Percentiles rank a stretch among this genome's conserved stretches.
Evolutionary conservation across 2,113 vertebrate genomes (phyloP).

Genomic region (Heteronetta atricapilla): DNA sequence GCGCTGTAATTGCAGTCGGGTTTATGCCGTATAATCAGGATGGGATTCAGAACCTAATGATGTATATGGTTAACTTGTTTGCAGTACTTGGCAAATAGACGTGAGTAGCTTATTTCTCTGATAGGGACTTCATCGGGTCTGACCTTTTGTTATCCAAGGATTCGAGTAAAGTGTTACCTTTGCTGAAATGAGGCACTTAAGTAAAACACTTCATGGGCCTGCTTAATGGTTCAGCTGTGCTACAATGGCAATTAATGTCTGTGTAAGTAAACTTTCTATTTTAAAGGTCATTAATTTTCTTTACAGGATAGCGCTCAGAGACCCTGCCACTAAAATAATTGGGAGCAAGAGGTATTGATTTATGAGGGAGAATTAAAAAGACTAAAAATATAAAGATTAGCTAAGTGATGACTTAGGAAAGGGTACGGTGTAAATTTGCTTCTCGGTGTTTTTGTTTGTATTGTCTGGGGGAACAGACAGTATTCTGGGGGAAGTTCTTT

Average conservation of each 20-base stretch:
- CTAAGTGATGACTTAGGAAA: neutral
- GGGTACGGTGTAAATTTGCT: neutral
- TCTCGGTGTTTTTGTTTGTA: neutral
- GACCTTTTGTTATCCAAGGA: constrained; percentile 70
- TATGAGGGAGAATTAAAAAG: constrained; percentile 22
- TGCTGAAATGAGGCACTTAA: constrained; percentile 3
- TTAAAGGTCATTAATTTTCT: constrained; percentile 74
- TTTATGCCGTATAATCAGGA: constrained; percentile 76
- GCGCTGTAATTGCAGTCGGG: constrained; percentile 52
- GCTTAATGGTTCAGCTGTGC: constrained; percentile 11
- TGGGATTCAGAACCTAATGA: constrained; percentile 80
- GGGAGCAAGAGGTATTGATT: constrained; percentile 10
- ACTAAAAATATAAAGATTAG: neutral
- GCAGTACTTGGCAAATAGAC: constrained; percentile 60
- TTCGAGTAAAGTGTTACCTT: constrained; percentile 45
- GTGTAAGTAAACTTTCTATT: constrained; percentile 55
- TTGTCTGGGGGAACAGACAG: neutral
- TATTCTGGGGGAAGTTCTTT: neutral
- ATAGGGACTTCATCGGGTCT: constrained; percentile 51
- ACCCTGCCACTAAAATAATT: constrained; percentile 36
- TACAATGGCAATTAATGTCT: constrained; percentile 66
- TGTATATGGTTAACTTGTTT: constrained; percentile 72
- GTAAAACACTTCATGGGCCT: constrained; percentile 6
- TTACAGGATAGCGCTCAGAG: neutral
- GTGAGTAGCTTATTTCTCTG: constrained; percentile 59